Evolutionary conservation across 1,140 invertebrate genomes (phyloP).

Genomic region (Apis laboriosa): DNA sequence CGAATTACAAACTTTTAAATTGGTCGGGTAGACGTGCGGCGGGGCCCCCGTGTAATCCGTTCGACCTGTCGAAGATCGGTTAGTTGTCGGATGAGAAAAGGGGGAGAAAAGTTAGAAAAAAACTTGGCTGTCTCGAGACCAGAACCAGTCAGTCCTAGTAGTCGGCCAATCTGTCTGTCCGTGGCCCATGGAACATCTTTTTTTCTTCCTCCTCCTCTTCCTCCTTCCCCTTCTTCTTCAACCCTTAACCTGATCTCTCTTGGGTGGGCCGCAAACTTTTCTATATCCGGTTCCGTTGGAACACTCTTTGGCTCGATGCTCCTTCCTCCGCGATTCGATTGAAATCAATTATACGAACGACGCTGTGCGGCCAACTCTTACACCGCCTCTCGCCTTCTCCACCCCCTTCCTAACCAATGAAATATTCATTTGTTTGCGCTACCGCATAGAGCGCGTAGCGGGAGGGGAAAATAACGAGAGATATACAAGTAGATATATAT

Average conservation of each 20-base stretch:
- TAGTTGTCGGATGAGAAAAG: constrained; percentile 54
- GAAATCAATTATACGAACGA: constrained; percentile 36
- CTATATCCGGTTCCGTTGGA: constrained; percentile 25
- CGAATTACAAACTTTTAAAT: constrained; percentile 56
- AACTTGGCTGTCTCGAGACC: constrained; percentile 37
- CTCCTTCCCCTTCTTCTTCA: neutral
- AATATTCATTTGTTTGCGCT: constrained; percentile 27
- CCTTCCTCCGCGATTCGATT: constrained; percentile 22
- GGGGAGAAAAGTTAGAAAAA: constrained; percentile 47
- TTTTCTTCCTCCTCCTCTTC: neutral
- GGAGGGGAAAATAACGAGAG: neutral
- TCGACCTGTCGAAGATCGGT: constrained; percentile 59
- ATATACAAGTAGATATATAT: neutral
- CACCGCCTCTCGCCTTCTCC: neutral
- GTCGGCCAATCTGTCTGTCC: constrained; percentile 61
- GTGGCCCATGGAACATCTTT: constrained; percentile 23
- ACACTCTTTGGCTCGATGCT: constrained; percentile 18
- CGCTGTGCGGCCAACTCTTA: constrained; percentile 15
- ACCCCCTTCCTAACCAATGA: neutral
- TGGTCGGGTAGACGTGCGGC: constrained; percentile 37
- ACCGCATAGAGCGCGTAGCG: neutral
- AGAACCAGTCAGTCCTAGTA: constrained; percentile 53
- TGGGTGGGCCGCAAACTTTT: constrained; percentile 28
- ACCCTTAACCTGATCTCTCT: constrained; percentile 9
- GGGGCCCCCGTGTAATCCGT: constrained; percentile 50